A percentile compares a stretch with the other conserved stretches of the same genome.
Conservation (phyloP, 1,140 invertebrate genomes). For the Elysia chlorotica region DNA sequence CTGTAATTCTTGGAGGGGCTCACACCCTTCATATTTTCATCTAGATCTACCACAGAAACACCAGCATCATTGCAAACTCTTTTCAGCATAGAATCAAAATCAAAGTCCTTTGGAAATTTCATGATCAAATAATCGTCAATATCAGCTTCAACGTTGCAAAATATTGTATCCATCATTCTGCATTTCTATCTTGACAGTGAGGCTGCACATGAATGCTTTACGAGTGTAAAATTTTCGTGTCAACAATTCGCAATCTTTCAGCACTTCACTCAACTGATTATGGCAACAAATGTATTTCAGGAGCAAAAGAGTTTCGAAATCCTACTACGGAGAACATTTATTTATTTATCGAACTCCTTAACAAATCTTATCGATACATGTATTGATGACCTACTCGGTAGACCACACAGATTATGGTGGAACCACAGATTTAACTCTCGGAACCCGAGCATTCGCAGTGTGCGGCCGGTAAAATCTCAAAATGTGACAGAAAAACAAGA, state of each 20-base stretch:
- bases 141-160: constrained; percentile 25
- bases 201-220: neutral
- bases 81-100: constrained; percentile 26
- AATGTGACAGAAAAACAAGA: too few species aligned
- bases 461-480: too few species aligned
- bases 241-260: constrained; percentile 21
- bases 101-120: constrained; percentile 28
- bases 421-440: too few species aligned
- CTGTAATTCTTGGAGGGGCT: neutral
- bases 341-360: too few species aligned
- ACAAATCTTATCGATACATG: too few species aligned
- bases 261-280: neutral
- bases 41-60: constrained; percentile 12
- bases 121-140: constrained; percentile 19
- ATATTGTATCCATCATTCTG: constrained; percentile 22
- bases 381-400: too few species aligned
- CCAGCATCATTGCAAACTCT: constrained; percentile 27
- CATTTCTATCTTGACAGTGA: neutral
- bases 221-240: constrained; percentile 1
- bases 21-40: neutral
- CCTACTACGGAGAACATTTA: neutral
- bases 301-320: constrained; percentile 4
- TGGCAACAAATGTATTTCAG: neutral
- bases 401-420: too few species aligned
- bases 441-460: too few species aligned